Evolutionary conservation across 2,113 vertebrate species (phyloP), one percentile per base, ranked within the genome.

Genomic region (Labrus mixtus): DNA sequence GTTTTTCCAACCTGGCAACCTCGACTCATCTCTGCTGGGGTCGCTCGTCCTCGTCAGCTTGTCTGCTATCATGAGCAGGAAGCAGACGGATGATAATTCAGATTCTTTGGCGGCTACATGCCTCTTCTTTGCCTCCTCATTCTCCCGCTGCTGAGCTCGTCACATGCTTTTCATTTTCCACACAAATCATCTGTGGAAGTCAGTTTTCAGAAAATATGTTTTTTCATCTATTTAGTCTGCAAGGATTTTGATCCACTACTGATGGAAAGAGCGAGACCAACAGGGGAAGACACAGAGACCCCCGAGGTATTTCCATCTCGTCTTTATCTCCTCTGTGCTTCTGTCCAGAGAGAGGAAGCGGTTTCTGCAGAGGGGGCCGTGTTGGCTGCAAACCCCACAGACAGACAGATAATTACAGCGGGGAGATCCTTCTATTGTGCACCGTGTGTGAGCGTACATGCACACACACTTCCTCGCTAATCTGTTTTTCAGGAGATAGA

Each of bases 281-380:
- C 3, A n/a, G 19, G 8, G 45, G n/a, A 22, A 54, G 51, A 41
- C 45, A 25, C 12, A 61, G 62, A 78, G 25, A 68, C 63, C 76
- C 58, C 37, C 0, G 5, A 86, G 73, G 67, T 73, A 60, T 82
- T 81, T 73, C 56, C 29, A 58, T 13, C 55, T n/a, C 45, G 69
- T 84, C 72, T 86, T 70, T 77, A 88, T 91, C 83, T 84, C 54
- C 46, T 76, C 54, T 33, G 67, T 58, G 73, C 83, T 89, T 89
- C 88, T 93, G 87, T 89, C 83, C 60, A 76, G 54, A 39, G 48
- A 85, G 54, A 46, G 80, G 82, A 86, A 84, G 82, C 80, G 78
- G 82, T 70, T 86, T 84, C 19, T 85, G 60, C 60, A 66, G 55
- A 63, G 70, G 67, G 77, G 73, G 68, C 73, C 70, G 57, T 71